Evolutionary conservation across 2,113 vertebrate genomes (phyloP), one percentile per base, ranked within the genome.

Genomic region (Calypte anna): DNA sequence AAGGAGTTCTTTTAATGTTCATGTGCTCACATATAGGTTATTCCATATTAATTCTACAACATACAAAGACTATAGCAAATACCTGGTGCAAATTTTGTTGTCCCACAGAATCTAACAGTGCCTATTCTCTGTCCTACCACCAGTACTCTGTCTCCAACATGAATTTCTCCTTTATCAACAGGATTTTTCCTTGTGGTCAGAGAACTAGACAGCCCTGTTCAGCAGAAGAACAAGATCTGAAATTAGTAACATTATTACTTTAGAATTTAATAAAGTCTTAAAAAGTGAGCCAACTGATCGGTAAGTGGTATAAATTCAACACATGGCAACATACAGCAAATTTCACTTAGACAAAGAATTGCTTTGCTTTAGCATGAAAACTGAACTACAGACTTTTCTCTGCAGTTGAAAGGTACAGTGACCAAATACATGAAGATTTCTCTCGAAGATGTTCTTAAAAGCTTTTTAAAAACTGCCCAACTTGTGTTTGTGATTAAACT

Each of bases 51-150:
- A 61, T 78, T 38, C 51, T 53, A 67, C 17, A 50, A 44, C 4
- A 22, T 6, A 40, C 15, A 51, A 48, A 16, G 64, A 80, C 4
- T 9, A 66, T 6, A 57, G 31, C 69, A 74, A 75, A 80, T 95
- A 99, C 99, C 99, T 98, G 99, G 98, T 91, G 99, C 99, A 95
- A 99, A 99, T 97, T 96, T 98, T 54, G 99, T 99, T 40, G 97
- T 98, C 75, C 99, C 99, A 53, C 96, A 98, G 96, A 99, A 99
- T 46, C 98, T 98, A 53, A 99, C 98, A 13, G 98, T 98, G 21
- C 99, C 99, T 5, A 98, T 98, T 79, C 99, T 99, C 97, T 99
- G 99, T 76, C 99, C 99, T 9, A 99, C 99, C 87, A 99, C 99
- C 91, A 99, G 93, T 28, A 99, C 99, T 50, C 99, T 97, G 43